A percentile compares a stretch with the other conserved stretches of the same genome.
phyloP scores from a whole-genome alignment of 2,888 invertebrate species.

The Yponomeuta sedellus region DNA sequence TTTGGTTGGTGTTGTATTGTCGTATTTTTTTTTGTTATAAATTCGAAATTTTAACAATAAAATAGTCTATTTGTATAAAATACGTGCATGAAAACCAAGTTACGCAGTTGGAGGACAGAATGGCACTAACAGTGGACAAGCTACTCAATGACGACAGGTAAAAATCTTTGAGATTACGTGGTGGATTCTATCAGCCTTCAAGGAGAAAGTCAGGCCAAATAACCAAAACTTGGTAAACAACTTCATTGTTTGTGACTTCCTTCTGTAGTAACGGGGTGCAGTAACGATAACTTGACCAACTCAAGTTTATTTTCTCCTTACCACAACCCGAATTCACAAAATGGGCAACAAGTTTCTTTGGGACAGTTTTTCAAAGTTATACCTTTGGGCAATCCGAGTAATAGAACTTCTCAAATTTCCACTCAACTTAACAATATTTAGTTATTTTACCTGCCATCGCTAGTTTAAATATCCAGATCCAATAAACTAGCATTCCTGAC shows the following conservation, averaged over 20 bases:
- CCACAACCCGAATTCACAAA: no score
- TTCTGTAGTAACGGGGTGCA: background rate
- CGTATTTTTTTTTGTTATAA: slow-evolving; percentile 7
- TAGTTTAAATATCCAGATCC: no score
- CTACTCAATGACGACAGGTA: slow-evolving; percentile 68
- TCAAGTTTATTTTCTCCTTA: no score
- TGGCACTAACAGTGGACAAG: slow-evolving; percentile 65
- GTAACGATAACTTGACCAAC: no score
- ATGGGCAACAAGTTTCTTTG: no score
- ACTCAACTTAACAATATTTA: no score
- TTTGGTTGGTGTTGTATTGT: slow-evolving; percentile 21
- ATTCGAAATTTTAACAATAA: slow-evolving; percentile 15
- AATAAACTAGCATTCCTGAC: no score
- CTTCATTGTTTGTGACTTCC: background rate
- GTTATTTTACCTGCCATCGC: no score
- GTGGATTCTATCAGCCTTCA: slow-evolving; percentile 29
- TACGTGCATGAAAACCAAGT: background rate
- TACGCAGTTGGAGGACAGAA: slow-evolving; percentile 22
- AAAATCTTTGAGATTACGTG: slow-evolving; percentile 28
- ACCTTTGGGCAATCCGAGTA: no score
- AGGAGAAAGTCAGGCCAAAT: slow-evolving; percentile 46
- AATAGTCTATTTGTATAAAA: background rate
- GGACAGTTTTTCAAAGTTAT: no score
- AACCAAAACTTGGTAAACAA: background rate
- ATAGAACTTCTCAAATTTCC: no score